Evolutionary conservation across 2,113 vertebrate species (phyloP).

Genomic region (Centropristis striata): DNA sequence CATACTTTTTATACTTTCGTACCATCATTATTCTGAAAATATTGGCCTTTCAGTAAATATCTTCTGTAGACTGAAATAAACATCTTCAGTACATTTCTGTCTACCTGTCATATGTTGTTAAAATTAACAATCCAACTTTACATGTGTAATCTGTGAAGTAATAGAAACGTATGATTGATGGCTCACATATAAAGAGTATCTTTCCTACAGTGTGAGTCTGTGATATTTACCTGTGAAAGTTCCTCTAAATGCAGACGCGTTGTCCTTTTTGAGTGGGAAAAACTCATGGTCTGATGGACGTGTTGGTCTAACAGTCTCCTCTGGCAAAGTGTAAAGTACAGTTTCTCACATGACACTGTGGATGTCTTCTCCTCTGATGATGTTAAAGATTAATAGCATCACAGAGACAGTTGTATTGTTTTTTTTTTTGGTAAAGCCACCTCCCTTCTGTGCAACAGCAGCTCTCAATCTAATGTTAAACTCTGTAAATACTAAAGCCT

Average conservation of each 20-base stretch:
- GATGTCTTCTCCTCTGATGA: slow-evolving; percentile 60
- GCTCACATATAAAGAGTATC: neutral
- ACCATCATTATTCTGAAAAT: neutral
- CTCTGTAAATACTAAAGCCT: neutral
- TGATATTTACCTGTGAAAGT: slow-evolving; percentile 29
- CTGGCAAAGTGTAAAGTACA: slow-evolving; percentile 80
- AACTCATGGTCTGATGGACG: slow-evolving; percentile 8
- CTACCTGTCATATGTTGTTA: neutral
- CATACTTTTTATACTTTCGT: no score
- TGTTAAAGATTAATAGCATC: slow-evolving; percentile 86
- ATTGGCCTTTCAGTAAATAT: neutral
- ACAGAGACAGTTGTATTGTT: neutral
- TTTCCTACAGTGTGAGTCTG: neutral
- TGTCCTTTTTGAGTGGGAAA: neutral
- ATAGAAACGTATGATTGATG: neutral
- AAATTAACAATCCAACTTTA: neutral
- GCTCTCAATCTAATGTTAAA: neutral
- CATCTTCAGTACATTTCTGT: no score
- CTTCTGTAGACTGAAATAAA: no score
- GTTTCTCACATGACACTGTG: slow-evolving; percentile 80
- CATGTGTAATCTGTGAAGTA: neutral
- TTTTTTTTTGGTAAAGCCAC: slow-evolving; percentile 2
- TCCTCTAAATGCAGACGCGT: neutral
- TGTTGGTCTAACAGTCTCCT: slow-evolving; percentile 21
- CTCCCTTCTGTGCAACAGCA: neutral